phyloP scores from a whole-genome alignment of 2,113 vertebrate genomes.

The Vireo altiloquus region DNA sequence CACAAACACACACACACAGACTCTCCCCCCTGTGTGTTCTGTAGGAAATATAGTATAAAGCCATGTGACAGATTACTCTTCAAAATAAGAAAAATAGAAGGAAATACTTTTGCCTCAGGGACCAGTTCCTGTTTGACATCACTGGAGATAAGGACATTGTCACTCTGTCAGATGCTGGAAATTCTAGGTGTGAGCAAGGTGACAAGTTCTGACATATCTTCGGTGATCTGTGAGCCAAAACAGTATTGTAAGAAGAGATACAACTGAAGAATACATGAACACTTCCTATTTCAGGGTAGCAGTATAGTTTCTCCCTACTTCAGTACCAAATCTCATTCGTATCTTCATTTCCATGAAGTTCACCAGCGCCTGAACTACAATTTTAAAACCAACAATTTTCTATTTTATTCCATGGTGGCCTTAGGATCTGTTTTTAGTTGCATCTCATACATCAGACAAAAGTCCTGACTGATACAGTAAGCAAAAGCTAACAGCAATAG shows the following conservation, averaged over 20 bases:
- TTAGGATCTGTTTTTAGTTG: neutral
- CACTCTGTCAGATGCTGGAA: constrained; percentile 24
- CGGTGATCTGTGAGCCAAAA: constrained; percentile 16
- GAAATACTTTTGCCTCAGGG: constrained; percentile 24
- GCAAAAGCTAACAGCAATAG: neutral
- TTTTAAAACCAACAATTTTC: neutral
- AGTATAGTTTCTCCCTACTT: neutral
- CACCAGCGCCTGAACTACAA: neutral
- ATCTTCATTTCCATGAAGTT: neutral
- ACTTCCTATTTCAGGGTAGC: neutral
- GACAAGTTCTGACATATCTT: constrained; percentile 44
- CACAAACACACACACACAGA: neutral
- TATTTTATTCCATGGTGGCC: neutral
- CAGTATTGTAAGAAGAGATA: neutral
- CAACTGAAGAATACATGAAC: neutral
- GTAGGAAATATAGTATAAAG: neutral
- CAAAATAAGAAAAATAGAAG: neutral
- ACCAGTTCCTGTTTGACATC: constrained; percentile 27
- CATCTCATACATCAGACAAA: neutral
- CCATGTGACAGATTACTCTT: neutral
- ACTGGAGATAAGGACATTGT: neutral
- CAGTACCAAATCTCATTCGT: neutral
- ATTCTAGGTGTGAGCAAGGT: constrained; percentile 18
- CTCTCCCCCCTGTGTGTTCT: neutral
- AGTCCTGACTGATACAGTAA: neutral